Evolutionary conservation across 2,888 invertebrate species (phyloP), one percentile per base, ranked within the genome.

Genomic region (Eulithis testata): DNA sequence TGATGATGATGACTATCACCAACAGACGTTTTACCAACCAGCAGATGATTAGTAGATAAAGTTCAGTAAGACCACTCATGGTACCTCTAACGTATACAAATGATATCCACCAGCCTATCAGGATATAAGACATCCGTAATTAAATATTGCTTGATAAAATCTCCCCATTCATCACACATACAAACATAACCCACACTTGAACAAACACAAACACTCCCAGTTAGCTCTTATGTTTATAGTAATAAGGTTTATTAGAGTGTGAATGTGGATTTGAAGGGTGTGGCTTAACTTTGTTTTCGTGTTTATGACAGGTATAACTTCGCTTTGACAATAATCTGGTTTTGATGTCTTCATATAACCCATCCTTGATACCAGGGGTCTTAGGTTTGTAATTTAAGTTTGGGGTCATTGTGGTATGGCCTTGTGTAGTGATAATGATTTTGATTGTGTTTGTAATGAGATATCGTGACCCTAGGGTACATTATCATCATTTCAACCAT

Each of bases 291-390:
- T 74, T 70, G 77, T 70, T 62, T 52, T 72, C 54, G 43, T 82
- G 80, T 77, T 76, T 76, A 80, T 81, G 84, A 84, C 87, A 88
- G 87, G 84, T 85, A 80, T 76, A 79, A 81, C 77, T 78, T 76
- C 79, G 77, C 81, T 82, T 76, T 79, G 80, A 82, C 83, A 81
- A 79, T 82, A 79, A 76, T 81, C 85, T 85, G 87, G 80, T 81
- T 84, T 82, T 87, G 88, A 88, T 88, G 83, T 78, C 84, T 80
- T 79, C 77, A 82, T 85, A 81, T 81, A 88, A 84, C 84, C 86
- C 82, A 80, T 79, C 74, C 71, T 72, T 73, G 74, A 70, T 80
- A 79, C 78, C 77, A 72, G 70, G 40, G 78, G 76, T 72, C 70
- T 49, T 56, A 72, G 75, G 71, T 66, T 68, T 67, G 59, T 63